phyloP scores from a whole-genome alignment of 1,140 invertebrate genomes.

The Anastatus disparis region DNA sequence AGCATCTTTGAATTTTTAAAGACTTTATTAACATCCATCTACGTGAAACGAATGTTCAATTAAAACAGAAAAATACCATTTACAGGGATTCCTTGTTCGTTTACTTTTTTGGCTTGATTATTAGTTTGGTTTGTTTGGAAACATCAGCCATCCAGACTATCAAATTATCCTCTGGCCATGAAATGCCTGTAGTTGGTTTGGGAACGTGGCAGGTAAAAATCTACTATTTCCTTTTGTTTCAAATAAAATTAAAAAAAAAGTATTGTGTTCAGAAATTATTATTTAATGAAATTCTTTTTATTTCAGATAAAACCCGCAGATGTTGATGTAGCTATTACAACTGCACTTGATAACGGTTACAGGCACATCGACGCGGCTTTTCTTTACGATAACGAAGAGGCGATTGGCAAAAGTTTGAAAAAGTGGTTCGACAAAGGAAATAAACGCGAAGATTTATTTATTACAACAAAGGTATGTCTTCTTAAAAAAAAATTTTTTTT shows the following conservation, averaged over 20 bases:
- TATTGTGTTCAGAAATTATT: no score
- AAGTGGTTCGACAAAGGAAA: slow-evolving; percentile 78
- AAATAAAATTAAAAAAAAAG: no score
- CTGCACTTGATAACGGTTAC: slow-evolving; percentile 74
- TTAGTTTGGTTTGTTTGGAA: background rate
- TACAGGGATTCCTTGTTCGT: background rate
- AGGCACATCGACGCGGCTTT: slow-evolving; percentile 85
- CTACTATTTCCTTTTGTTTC: no score
- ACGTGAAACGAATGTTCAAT: no score
- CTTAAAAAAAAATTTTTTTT: no score
- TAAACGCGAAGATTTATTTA: slow-evolving; percentile 81
- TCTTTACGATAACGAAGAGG: slow-evolving; percentile 83
- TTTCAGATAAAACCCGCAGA: slow-evolving; percentile 74
- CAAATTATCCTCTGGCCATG: slow-evolving; percentile 57
- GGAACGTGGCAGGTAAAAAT: slow-evolving; percentile 81
- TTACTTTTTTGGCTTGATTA: background rate
- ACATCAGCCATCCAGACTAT: slow-evolving; percentile 45
- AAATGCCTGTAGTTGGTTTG: slow-evolving; percentile 81
- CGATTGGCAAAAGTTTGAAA: slow-evolving; percentile 81
- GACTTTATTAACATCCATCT: no score
- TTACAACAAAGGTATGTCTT: slow-evolving; percentile 87
- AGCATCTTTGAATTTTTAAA: no score
- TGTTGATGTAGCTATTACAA: slow-evolving; percentile 74
- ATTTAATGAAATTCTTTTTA: no score
- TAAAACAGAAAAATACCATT: no score